Percentiles rank a stretch among this genome's conserved stretches.
These are phyloP conservation scores for Drosophila pseudoananassae DNA, from an alignment of 1,140 invertebrate species.

Conservation along the genomic window DNA sequence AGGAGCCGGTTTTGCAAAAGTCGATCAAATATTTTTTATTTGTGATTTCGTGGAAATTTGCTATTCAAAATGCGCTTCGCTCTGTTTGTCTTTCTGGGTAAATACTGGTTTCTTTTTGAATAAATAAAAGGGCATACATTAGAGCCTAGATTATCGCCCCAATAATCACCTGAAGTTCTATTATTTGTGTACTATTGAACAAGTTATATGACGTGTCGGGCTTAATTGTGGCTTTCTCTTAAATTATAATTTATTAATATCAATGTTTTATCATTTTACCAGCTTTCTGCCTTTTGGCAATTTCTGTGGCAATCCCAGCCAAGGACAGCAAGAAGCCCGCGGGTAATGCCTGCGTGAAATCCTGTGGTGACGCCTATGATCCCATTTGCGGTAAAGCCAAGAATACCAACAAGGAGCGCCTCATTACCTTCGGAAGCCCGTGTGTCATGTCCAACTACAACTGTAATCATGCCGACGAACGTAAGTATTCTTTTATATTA, in stretches of 20 bases:
- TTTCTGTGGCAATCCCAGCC: constrained; percentile 55
- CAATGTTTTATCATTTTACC: background rate
- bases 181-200: too few relatives aligned
- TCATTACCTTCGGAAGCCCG: constrained; percentile 73
- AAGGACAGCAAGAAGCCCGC: constrained; percentile 67
- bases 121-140: background rate
- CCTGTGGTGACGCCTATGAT: constrained; percentile 63
- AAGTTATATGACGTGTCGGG: background rate
- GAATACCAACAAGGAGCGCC: constrained; percentile 73
- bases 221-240: background rate
- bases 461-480: constrained; percentile 76
- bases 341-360: constrained; percentile 38
- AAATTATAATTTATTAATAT: background rate
- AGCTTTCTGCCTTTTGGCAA: constrained; percentile 67
- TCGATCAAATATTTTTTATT: constrained; percentile 6
- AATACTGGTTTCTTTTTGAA: background rate
- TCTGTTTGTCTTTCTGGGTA: constrained; percentile 68
- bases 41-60: constrained; percentile 56
- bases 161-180: background rate
- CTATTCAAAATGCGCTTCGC: constrained; percentile 69
- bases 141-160: background rate
- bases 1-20: constrained; percentile 65
- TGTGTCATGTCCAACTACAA: constrained; percentile 81
- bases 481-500: constrained; percentile 42
- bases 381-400: constrained; percentile 73